These are phyloP conservation scores for Meteorus cinctellus DNA, from an alignment of 2,888 invertebrate species.

Conservation along the genomic window DNA sequence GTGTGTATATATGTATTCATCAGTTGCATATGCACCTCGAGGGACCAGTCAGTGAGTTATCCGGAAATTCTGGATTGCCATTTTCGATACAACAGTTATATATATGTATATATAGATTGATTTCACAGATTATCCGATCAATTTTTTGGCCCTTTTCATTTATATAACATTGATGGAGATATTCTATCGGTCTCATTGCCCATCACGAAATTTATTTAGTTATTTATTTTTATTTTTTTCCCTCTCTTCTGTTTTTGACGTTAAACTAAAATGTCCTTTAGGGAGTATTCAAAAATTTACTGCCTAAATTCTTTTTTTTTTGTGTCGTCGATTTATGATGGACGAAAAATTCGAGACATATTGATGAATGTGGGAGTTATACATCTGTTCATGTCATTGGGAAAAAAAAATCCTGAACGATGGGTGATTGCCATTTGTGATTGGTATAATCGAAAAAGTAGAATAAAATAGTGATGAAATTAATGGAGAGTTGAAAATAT, in stretches of 20 bases:
- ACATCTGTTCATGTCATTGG: too few relatives aligned
- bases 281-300: not conserved
- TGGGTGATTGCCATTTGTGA: too few relatives aligned
- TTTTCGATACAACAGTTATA: conserved; percentile 19
- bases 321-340: too few relatives aligned
- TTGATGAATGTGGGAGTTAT: too few relatives aligned
- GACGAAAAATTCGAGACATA: too few relatives aligned
- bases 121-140: conserved; percentile 19
- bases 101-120: not conserved
- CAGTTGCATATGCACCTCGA: not conserved
- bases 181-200: not conserved
- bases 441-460: too few relatives aligned
- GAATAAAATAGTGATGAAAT: too few relatives aligned
- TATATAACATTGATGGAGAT: not conserved
- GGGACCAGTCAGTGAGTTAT: conserved; percentile 8
- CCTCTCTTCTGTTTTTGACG: too few relatives aligned
- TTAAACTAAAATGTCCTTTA: not conserved
- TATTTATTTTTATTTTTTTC: not conserved
- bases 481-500: too few relatives aligned
- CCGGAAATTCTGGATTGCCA: conserved; percentile 17
- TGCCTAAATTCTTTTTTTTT: too few relatives aligned
- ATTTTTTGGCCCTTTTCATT: not conserved
- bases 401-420: too few relatives aligned
- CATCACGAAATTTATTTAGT: not conserved
- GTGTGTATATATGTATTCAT: not conserved